Base-by-base conservation (phyloP, 2,888 invertebrate genomes). In the Nephrotoma guestfalica region DNA sequence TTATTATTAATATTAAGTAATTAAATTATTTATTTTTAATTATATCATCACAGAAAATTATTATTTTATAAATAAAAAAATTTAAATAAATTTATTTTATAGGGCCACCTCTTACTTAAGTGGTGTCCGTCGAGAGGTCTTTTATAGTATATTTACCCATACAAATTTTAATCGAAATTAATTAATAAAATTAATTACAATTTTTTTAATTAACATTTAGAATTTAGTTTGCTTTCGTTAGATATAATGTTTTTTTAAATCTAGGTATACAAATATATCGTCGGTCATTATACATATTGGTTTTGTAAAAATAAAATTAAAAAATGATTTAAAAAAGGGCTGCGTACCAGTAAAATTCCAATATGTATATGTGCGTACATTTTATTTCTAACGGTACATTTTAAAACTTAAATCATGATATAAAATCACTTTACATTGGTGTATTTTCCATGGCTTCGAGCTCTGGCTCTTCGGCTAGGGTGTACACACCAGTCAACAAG, bases 381-480 rank as follows among this genome's bases (percentile, higher is more conserved):
- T 18, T 15, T 71, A 30, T 30, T 71, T 71, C 71, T 71, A 71
- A 71, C 71, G 9, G 18, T 71, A 71, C 30, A 57, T 57, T 47
- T 51, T 51, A 51, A 15, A 51, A 51, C 15, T 51, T 30, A 71
- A 41, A 41, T 84, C 13, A 41, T 84, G 41, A 41, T 84, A 84
- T n/a, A 7, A 84, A 84, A n/a, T n/a, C 85, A 43, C 3, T 41
- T 89, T 89, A 91, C 90, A 91, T 91, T 88, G 91, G 90, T 6
- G 90, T 90, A 87, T 91, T 92, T 83, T 92, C 92, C 89, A 93
- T 93, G 57, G 91, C 91, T 88, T 93, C 93, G 85, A 92, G 90
- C 89, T 93, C 93, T 57, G 93, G 93, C 88, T 93, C 93, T 89
- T 93, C 93, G 45, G 92, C 92, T 45, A 93, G 89, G 4, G 93